Conservation (phyloP, 2,888 invertebrate species). For the Diarsia dahlii region DNA sequence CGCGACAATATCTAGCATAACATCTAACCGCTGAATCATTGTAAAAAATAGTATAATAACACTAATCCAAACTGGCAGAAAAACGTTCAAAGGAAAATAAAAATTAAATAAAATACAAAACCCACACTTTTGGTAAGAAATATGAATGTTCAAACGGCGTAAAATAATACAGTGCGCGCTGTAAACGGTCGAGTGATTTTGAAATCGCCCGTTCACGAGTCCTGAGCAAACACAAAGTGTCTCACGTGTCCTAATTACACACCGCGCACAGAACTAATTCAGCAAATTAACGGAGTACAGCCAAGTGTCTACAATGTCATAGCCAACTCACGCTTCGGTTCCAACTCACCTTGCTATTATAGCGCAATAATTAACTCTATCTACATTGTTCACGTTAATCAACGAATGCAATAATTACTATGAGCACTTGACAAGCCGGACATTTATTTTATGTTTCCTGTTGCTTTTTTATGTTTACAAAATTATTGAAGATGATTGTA, state of each 20-base stretch:
- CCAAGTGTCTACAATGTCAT: conserved; percentile 77
- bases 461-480: conserved; percentile 62
- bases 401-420: conserved; percentile 76
- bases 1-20: conserved; percentile 40
- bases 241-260: conserved; percentile 85
- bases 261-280: conserved; percentile 75
- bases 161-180: conserved; percentile 78
- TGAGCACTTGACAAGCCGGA: conserved; percentile 66
- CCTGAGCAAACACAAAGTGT: conserved; percentile 87
- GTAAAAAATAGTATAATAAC: conserved; percentile 58
- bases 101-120: conserved; percentile 55
- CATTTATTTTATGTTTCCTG: conserved; percentile 68
- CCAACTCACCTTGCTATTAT: conserved; percentile 78
- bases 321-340: conserved; percentile 81
- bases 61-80: conserved; percentile 51
- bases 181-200: conserved; percentile 81
- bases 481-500: conserved; percentile 54
- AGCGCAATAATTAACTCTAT: conserved; percentile 75
- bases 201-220: conserved; percentile 84
- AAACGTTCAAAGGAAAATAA: conserved; percentile 61
- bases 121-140: conserved; percentile 66
- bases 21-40: conserved; percentile 49
- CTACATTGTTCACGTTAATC: conserved; percentile 73
- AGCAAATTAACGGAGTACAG: conserved; percentile 75
- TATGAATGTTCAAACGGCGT: conserved; percentile 75